These are phyloP conservation scores for Botia almorhae DNA, from an alignment of 2,797 vertebrate genomes.

Conservation along the genomic window DNA sequence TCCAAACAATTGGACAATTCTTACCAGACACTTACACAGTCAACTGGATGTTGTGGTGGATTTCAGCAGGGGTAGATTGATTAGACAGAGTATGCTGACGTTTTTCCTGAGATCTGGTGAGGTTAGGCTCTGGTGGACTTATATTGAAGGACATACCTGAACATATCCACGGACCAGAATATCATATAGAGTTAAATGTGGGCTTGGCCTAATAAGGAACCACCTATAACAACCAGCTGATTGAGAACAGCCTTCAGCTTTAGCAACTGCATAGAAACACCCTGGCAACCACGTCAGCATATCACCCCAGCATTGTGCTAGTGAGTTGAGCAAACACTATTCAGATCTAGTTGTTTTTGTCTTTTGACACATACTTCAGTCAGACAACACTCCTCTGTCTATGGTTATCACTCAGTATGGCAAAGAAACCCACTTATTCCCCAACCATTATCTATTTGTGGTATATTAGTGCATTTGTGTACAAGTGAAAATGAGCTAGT, in stretches of 20 bases:
- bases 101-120: not conserved
- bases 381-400: not conserved
- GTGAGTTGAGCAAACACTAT: not conserved
- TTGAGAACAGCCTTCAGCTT: too few relatives aligned
- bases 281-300: too few relatives aligned
- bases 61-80: not conserved
- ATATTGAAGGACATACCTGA: not conserved
- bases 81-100: not conserved
- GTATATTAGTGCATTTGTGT: not conserved
- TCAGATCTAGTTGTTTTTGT: not conserved
- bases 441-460: not conserved
- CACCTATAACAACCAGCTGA: not conserved
- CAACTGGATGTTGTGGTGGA: not conserved
- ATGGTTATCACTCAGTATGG: not conserved
- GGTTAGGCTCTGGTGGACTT: not conserved
- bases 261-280: too few relatives aligned
- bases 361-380: not conserved
- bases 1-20: slow-evolving; percentile 1
- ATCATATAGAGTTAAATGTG: not conserved
- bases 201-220: not conserved
- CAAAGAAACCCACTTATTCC: not conserved
- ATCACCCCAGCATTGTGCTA: not conserved
- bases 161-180: not conserved
- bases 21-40: not conserved
- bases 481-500: too few relatives aligned